Evolutionary conservation across 2,888 invertebrate genomes (phyloP).

Genomic region (Ennomos erosarius): DNA sequence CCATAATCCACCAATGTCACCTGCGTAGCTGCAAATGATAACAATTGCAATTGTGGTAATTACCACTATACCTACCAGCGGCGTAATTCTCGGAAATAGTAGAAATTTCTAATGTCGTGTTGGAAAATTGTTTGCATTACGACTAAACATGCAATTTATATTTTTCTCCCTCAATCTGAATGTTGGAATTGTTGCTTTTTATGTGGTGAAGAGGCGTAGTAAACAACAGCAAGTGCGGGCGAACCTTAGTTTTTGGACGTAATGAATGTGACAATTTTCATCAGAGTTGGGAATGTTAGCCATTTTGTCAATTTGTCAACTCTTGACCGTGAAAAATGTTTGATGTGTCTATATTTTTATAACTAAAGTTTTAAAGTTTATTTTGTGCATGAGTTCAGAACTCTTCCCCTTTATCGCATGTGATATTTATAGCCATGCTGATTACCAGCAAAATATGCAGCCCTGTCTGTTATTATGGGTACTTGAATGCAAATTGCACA

Average conservation of each 20-base stretch:
- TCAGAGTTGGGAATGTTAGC: no score
- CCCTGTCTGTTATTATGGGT: conserved; percentile 6
- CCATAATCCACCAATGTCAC: conserved; percentile 45
- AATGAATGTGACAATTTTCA: no score
- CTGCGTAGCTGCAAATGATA: conserved; percentile 52
- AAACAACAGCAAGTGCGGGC: not conserved
- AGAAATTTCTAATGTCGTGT: conserved; percentile 45
- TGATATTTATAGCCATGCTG: not conserved
- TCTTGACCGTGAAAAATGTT: no score
- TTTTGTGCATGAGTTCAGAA: not conserved
- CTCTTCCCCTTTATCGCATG: not conserved
- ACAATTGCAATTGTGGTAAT: conserved; percentile 58
- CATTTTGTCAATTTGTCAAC: no score
- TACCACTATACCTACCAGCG: conserved; percentile 44
- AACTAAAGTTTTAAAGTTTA: no score
- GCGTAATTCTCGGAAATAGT: conserved; percentile 53
- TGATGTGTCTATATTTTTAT: no score
- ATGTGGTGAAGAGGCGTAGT: conserved; percentile 8
- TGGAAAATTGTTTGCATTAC: conserved; percentile 31
- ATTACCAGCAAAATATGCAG: not conserved
- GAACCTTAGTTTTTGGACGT: no score
- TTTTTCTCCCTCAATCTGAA: conserved; percentile 30
- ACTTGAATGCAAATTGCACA: conserved; percentile 5
- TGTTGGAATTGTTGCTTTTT: conserved; percentile 23
- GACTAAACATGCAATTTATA: conserved; percentile 35